Evolutionary conservation across 2,797 vertebrate species (phyloP), one percentile per base, ranked within the genome.

Genomic region (Manis pentadactyla): DNA sequence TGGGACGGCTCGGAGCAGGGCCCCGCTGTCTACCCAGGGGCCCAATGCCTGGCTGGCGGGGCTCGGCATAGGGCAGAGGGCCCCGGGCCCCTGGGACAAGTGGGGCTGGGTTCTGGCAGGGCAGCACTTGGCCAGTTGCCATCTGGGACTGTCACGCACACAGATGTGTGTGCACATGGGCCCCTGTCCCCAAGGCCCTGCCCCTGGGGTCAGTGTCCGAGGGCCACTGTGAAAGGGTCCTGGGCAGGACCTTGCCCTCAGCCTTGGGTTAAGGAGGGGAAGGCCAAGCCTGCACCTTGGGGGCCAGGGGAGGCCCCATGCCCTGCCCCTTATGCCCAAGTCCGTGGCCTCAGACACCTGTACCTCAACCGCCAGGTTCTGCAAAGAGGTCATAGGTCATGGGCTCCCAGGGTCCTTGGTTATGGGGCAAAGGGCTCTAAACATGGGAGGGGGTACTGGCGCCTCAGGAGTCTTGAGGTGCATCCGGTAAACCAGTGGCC

Each of bases 251-350:
- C 34, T 73, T 1, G 0, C 21, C 59, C 42, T 73, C 57, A 19
- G 0, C 0, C 25, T 84, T 3, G n/a, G 66, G 81, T 66, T 63
- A 81, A 59, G 2, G 53, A 21, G n/a, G 10, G 0, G 14, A 49
- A 81, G 87, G 55, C 18, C 21, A 21, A 39, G 37, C 57, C 64
- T 0, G 0, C 0, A 15, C 59, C 46, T 51, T 7, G 0, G 0
- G 0, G 2, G 0, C 49, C 19, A 12, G 37, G 64, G 34, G 25
- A 1, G 0, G 17, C 51, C 88, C 23, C 29, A 0, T 9, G 39
- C 21, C 92, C 1, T 0, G 8, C 19, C 18, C 7, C 59, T 10
- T 31, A 25, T 7, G 23, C 7, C 61, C 31, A 7, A 0, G 29
- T 11, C 2, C 53, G 14, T 6, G 39, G 73, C 46, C 57, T 31